phyloP scores from a whole-genome alignment of 2,113 vertebrate species.

The Oreochromis tanganicae region DNA sequence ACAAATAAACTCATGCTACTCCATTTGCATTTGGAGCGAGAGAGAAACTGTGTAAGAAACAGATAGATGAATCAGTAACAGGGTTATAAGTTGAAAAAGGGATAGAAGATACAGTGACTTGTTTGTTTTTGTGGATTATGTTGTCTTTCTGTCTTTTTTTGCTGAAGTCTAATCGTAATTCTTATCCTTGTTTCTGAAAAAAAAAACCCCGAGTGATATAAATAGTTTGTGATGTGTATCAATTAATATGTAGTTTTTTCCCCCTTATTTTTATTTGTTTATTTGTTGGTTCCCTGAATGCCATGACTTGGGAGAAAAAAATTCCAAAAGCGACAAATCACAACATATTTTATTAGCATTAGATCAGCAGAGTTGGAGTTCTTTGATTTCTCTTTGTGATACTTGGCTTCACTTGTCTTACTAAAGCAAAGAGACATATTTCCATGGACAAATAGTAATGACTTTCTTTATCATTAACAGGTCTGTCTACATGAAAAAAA shows the following conservation, averaged over 20 bases:
- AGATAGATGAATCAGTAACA: neutral
- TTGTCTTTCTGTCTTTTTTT: neutral
- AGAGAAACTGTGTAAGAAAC: neutral
- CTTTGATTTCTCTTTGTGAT: neutral
- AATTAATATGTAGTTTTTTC: neutral
- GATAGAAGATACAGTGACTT: neutral
- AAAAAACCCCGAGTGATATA: neutral
- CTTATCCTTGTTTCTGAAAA: neutral
- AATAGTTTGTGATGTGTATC: neutral
- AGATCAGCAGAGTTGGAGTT: neutral
- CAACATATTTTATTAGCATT: neutral
- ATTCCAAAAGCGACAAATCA: neutral
- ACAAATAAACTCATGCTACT: conserved; percentile 50
- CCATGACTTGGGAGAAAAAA: neutral
- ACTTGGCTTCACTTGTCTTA: neutral
- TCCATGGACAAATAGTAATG: neutral
- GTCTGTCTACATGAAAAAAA: neutral
- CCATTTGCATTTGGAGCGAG: conserved; percentile 38
- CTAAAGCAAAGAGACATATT: neutral
- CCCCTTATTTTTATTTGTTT: neutral
- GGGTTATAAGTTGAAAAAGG: neutral
- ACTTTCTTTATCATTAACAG: neutral
- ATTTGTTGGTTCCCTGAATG: neutral
- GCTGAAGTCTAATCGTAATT: neutral
- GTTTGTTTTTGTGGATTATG: neutral